Evolutionary conservation across 2,113 vertebrate species (phyloP), one percentile per base, ranked within the genome.

Genomic region (Ginglymostoma cirratum): DNA sequence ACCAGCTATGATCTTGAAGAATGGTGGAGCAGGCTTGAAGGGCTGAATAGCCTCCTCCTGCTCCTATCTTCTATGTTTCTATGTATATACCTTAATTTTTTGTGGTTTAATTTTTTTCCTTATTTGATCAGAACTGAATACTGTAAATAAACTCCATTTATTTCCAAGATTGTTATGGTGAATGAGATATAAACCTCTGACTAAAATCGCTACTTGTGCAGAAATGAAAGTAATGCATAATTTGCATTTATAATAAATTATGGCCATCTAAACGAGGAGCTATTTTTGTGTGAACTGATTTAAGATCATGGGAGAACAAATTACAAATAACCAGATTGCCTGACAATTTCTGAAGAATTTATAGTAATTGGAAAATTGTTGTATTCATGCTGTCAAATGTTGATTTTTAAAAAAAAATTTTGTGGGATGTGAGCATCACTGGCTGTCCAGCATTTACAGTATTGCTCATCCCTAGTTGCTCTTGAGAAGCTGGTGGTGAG

Each of bases 211-310:
- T 30, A 27, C 48, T 87, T 27, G 7, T 85, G 42, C 48, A 87
- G 45, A 87, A 87, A 52, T 30, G 48, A 89, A 89, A 14, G 78
- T 83, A 61, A 89, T 89, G 21, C 86, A 12, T 24, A 61, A 27
- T 89, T 89, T 61, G 24, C 30, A 66, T 92, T 66, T 92, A n/a
- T 92, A 66, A 92, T 66, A 92, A 66, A 34, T 92, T n/a, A 55
- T 34, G 15, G 34, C 89, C 34, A 66, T 92, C 15, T 65, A 34
- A 34, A 7, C n/a, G 3, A 21, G 38, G 24, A 61, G 48, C 30
- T 34, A 55, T 52, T 61, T 61, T 30, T 61, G 0, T 27, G 34
- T 24, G 7, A 34, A 27, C 55, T 65, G 3, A 92, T 65, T 55
- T 30, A 92, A 65, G 30, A 55, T 61, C 55, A 92, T 92, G 89